A percentile compares a stretch with the other conserved stretches of the same genome.
These are phyloP conservation scores for Bellardia bayeri DNA, from an alignment of 2,888 invertebrate genomes.

Conservation along the genomic window DNA sequence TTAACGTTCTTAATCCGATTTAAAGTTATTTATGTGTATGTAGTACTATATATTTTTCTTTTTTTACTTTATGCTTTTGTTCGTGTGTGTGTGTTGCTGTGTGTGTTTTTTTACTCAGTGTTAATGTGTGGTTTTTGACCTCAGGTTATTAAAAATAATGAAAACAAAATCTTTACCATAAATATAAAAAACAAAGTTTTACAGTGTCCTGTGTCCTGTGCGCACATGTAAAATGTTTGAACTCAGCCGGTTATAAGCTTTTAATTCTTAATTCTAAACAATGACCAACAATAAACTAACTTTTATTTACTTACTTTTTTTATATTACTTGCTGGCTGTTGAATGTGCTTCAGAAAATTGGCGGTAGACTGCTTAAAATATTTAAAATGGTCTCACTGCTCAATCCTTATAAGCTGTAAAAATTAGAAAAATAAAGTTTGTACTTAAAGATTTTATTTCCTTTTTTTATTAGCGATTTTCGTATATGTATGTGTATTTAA, in stretches of 20 bases:
- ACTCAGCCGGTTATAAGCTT: neutral
- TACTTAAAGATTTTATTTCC: too few species aligned
- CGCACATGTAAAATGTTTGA: slow-evolving; percentile 7
- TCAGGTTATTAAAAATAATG: neutral
- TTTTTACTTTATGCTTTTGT: too few species aligned
- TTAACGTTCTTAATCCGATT: slow-evolving; percentile 63
- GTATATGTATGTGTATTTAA: too few species aligned
- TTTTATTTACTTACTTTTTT: too few species aligned
- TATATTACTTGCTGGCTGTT: neutral
- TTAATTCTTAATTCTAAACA: neutral
- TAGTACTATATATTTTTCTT: slow-evolving; percentile 8
- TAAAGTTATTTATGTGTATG: slow-evolving; percentile 46
- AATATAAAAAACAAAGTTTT: neutral
- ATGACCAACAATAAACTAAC: neutral
- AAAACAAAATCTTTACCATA: neutral
- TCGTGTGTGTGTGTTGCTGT: neutral
- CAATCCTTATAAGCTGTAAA: too few species aligned
- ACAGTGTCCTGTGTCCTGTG: neutral
- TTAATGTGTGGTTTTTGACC: slow-evolving; percentile 6
- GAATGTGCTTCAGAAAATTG: neutral
- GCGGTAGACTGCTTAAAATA: neutral
- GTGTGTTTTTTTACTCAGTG: neutral
- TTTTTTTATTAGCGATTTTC: too few species aligned
- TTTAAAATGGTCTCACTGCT: neutral
- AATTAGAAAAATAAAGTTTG: too few species aligned